A percentile compares a stretch with the other conserved stretches of the same genome.
Conservation (phyloP, 2,797 vertebrate genomes). For the Sardinella longiceps region DNA sequence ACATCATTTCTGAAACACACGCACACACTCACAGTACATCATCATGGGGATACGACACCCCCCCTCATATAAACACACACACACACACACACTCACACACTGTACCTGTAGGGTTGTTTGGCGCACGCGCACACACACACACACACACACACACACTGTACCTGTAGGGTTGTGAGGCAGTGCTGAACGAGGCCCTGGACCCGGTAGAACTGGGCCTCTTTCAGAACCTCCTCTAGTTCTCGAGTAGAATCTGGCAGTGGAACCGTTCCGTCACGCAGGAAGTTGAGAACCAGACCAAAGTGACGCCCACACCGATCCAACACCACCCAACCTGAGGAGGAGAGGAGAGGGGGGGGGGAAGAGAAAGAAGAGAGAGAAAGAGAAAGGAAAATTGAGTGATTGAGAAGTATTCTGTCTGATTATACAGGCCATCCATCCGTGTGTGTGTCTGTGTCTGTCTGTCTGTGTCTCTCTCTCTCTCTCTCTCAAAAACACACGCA, state of each 20-base stretch:
- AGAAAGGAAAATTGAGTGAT: too few species aligned
- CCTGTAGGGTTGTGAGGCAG: constrained; percentile 84
- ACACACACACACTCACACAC: too few species aligned
- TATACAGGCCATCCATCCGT: constrained; percentile 45
- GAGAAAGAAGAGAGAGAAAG: too few species aligned
- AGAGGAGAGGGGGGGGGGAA: too few species aligned
- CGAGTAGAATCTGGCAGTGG: constrained; percentile 83
- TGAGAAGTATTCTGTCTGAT: not conserved
- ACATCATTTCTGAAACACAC: not conserved
- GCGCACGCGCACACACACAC: not conserved
- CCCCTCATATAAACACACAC: too few species aligned
- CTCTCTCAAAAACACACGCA: too few species aligned
- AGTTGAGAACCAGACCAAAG: constrained; percentile 86
- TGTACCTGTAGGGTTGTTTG: too few species aligned
- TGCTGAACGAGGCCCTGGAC: constrained; percentile 86
- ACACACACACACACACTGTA: constrained; percentile 45
- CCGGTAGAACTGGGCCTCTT: constrained; percentile 85
- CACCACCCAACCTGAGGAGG: constrained; percentile 82
- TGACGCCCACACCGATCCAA: constrained; percentile 84
- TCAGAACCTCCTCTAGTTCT: constrained; percentile 85
- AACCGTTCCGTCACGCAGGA: constrained; percentile 86
- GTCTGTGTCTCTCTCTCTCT: constrained; percentile 52
- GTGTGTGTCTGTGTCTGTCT: constrained; percentile 80
- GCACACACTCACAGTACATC: not conserved
- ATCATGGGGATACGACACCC: too few species aligned